Conservation (phyloP, 2,113 vertebrate genomes). For the Telmatochromis bifrenatus region DNA sequence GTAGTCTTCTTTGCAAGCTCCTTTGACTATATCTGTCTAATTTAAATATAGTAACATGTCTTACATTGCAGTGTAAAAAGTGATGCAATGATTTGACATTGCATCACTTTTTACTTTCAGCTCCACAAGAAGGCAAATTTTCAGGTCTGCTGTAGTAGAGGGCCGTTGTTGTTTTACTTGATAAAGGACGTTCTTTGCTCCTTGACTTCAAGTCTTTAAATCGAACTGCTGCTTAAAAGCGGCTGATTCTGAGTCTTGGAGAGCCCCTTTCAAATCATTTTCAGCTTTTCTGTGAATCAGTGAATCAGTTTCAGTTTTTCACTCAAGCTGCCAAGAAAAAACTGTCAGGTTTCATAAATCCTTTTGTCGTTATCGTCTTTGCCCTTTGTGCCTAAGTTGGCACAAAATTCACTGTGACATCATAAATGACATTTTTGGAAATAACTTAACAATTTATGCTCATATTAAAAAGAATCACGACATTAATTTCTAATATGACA, state of each 20-base stretch:
- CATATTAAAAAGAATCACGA: neutral
- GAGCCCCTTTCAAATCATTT: rapidly evolving
- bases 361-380: neutral
- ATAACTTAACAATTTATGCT: neutral
- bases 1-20: too few relatives aligned
- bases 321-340: neutral
- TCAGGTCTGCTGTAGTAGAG: neutral
- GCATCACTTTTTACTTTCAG: neutral
- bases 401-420: neutral
- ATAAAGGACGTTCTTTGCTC: neutral
- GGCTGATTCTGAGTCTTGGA: neutral
- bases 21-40: too few relatives aligned
- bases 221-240: neutral
- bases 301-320: neutral
- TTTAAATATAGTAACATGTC: neutral
- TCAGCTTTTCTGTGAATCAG: neutral
- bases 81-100: neutral
- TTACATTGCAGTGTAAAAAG: neutral
- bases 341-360: neutral
- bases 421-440: neutral
- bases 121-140: neutral
- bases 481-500: neutral
- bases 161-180: neutral
- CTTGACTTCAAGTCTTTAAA: neutral
- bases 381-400: neutral